phyloP scores from a whole-genome alignment of 2,113 vertebrate genomes.

The Seriola dumerili region DNA sequence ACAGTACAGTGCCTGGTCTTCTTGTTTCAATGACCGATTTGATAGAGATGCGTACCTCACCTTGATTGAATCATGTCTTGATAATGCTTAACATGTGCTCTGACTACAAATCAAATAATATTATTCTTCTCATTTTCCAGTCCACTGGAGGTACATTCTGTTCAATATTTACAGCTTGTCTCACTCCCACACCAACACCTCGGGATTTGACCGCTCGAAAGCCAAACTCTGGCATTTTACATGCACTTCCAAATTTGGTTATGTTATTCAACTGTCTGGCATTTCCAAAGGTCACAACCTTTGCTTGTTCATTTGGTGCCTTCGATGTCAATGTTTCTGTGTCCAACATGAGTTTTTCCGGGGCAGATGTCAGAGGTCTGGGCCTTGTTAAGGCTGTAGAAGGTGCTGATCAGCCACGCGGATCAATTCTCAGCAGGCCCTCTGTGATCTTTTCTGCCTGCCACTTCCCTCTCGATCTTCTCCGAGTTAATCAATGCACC shows the following conservation, averaged over 20 bases:
- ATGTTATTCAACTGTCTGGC: conserved; percentile 81
- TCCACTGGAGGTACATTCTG: not conserved
- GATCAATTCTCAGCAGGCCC: conserved; percentile 68
- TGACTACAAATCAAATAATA: conserved; percentile 25
- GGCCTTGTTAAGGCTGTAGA: conserved; percentile 61
- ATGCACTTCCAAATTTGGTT: conserved; percentile 75
- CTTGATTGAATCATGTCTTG: conserved; percentile 44
- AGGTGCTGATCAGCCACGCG: conserved; percentile 38
- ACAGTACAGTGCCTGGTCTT: conserved; percentile 1
- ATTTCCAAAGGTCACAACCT: conserved; percentile 87
- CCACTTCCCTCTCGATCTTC: conserved; percentile 60
- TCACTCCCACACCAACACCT: conserved; percentile 37
- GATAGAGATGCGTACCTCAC: conserved; percentile 32
- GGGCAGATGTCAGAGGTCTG: conserved; percentile 67
- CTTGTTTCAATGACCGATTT: conserved; percentile 38
- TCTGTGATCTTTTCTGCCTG: conserved; percentile 70
- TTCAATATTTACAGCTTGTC: conserved; percentile 38
- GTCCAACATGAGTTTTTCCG: conserved; percentile 73
- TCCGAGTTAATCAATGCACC: conserved; percentile 58
- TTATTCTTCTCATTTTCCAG: not conserved
- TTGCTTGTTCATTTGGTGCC: conserved; percentile 78
- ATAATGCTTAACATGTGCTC: conserved; percentile 31
- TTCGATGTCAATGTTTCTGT: conserved; percentile 75
- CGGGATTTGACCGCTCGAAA: conserved; percentile 59
- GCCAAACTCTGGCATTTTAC: conserved; percentile 81